Conservation (phyloP, 2,888 invertebrate genomes). For the Frankliniella fusca region DNA sequence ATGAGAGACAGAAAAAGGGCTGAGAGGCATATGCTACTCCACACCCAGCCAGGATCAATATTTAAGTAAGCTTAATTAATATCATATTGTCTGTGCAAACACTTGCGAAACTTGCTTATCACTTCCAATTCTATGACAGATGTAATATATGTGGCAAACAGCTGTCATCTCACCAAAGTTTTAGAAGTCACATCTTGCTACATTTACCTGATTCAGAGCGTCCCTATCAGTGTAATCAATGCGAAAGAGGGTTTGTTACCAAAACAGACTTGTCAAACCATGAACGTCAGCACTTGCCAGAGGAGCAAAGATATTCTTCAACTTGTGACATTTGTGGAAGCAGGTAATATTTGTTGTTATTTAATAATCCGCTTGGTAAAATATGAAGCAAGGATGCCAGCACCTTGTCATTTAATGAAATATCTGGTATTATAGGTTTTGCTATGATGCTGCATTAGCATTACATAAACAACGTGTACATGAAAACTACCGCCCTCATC, state of each 20-base stretch:
- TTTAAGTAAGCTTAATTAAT: background rate
- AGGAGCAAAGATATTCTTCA: slow-evolving; percentile 32
- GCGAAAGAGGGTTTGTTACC: slow-evolving; percentile 33
- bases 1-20: slow-evolving; percentile 18
- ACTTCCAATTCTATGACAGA: background rate
- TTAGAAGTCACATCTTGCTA: slow-evolving; percentile 28
- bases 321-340: slow-evolving; percentile 34
- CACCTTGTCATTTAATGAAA: background rate
- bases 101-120: background rate
- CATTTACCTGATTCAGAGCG: slow-evolving; percentile 32
- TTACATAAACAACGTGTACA: slow-evolving; percentile 32
- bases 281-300: slow-evolving; percentile 34
- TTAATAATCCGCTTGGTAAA: background rate
- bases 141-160: slow-evolving; percentile 30
- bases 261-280: slow-evolving; percentile 30
- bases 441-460: background rate
- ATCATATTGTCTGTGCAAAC: background rate
- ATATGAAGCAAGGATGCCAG: background rate
- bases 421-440: background rate
- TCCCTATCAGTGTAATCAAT: slow-evolving; percentile 31
- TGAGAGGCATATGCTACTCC: slow-evolving; percentile 28
- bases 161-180: background rate
- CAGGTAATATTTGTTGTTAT: slow-evolving; percentile 26
- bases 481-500: slow-evolving; percentile 28
- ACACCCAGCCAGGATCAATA: slow-evolving; percentile 22